Evolutionary conservation across 2,888 invertebrate species (phyloP), one percentile per base, ranked within the genome.

Genomic region (Phengaris alcon): DNA sequence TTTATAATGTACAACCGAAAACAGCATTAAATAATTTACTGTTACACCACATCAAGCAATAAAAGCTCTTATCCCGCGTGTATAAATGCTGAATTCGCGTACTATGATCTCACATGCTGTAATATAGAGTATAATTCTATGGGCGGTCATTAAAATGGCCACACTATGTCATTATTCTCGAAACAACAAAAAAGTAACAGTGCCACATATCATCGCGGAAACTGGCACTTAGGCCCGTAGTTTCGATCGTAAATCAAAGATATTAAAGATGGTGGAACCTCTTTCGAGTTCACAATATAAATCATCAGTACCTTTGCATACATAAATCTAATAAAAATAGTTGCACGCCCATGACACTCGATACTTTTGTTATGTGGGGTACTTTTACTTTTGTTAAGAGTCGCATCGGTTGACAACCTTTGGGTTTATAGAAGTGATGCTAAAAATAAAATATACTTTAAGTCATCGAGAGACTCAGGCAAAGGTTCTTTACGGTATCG

Each of bases 221-320:
- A 88, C 90, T 90, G 90, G 91, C 89, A 90, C 89, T 91, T 92
- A 91, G 88, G 86, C 88, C 87, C 86, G 89, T 90, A 90, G 91
- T 91, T 90, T 91, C 91, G 90, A 90, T 90, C 93, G 91, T 93
- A 93, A 93, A 93, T 93, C 93, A 93, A 92, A 91, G 87, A 93
- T 93, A 93, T 93, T 93, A 93, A 93, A 92, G 87, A 90, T 88
- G 90, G 90, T 88, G 90, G 92, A 90, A 91, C 92, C 92, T 93
- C 93, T 91, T 92, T 91, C 87, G 87, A 91, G 93, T 91, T 92
- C 91, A 90, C 90, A 91, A 86, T 88, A 91, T 93, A 93, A 93
- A 93, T 93, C 93, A 92, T 89, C 90, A 87, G 86, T 86, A 87
- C 87, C 88, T 90, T 87, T 87, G 89, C 88, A 83, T 88, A 87